Evolutionary conservation across 2,113 vertebrate genomes (phyloP).

Genomic region (Hippocampus abdominalis): DNA sequence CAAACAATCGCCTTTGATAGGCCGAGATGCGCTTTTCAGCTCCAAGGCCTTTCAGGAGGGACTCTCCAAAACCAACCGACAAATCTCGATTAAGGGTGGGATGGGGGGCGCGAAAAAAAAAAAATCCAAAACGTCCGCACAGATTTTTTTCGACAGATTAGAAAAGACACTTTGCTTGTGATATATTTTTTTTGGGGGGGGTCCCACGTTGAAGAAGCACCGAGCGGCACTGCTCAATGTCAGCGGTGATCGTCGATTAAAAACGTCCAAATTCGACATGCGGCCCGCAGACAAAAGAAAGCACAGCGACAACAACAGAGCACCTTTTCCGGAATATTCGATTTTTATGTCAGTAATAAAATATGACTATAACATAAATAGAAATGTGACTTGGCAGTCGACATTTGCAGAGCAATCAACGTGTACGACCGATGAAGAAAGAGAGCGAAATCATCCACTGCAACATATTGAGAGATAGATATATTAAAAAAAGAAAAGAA

Average conservation of each 20-base stretch:
- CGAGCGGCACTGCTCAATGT: not conserved
- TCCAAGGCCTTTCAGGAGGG: not conserved
- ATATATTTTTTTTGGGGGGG: not conserved
- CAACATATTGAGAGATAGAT: constrained; percentile 70
- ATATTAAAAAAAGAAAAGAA: constrained; percentile 76
- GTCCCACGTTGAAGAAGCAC: not conserved
- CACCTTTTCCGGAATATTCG: constrained; percentile 88
- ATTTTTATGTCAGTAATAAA: constrained; percentile 99
- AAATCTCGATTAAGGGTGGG: not conserved
- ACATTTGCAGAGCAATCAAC: constrained; percentile 88
- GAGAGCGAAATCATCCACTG: constrained; percentile 80
- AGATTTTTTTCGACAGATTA: constrained; percentile 42
- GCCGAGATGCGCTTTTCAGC: no score
- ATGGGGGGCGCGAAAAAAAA: no score
- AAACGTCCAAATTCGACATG: constrained; percentile 52
- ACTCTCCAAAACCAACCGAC: not conserved
- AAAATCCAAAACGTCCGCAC: constrained; percentile 21
- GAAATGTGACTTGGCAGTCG: constrained; percentile 97
- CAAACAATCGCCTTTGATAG: no score
- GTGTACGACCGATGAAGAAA: constrained; percentile 84
- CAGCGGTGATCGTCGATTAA: constrained; percentile 33
- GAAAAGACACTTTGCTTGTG: constrained; percentile 24
- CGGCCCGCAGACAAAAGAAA: constrained; percentile 45
- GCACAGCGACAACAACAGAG: constrained; percentile 88
- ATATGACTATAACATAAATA: constrained; percentile 99